These are phyloP conservation scores for Acleris literana DNA, from an alignment of 2,888 invertebrate species.

Conservation along the genomic window DNA sequence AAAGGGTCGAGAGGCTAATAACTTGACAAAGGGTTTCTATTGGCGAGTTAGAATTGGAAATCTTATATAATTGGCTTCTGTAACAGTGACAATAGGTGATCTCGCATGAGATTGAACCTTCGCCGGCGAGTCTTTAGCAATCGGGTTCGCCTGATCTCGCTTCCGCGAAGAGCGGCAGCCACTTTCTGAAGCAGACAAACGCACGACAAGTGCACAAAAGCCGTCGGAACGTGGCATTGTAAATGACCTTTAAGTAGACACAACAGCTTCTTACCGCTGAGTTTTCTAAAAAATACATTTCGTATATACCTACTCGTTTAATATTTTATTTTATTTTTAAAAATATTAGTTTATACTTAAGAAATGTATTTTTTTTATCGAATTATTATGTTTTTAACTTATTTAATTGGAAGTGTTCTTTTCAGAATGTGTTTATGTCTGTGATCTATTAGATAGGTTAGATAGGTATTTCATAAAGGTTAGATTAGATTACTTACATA, in stretches of 20 bases:
- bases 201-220: constrained; percentile 71
- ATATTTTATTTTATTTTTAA: no score
- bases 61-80: constrained; percentile 45
- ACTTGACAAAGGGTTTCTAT: constrained; percentile 22
- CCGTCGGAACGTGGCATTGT: constrained; percentile 62
- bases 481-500: no score
- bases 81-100: constrained; percentile 64
- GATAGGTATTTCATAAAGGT: no score
- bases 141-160: constrained; percentile 62
- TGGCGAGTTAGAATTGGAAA: constrained; percentile 28
- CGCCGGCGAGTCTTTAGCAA: constrained; percentile 62
- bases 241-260: constrained; percentile 60
- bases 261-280: constrained; percentile 45
- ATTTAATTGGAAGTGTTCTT: no score
- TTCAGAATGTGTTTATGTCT: no score
- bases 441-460: no score
- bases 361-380: no score
- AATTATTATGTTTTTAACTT: no score
- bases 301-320: no score
- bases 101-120: constrained; percentile 66
- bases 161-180: constrained; percentile 66
- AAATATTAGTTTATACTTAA: no score
- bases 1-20: constrained; percentile 27
- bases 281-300: not conserved
- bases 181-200: constrained; percentile 65